phyloP scores from a whole-genome alignment of 2,888 invertebrate species.

The Laothoe populi region DNA sequence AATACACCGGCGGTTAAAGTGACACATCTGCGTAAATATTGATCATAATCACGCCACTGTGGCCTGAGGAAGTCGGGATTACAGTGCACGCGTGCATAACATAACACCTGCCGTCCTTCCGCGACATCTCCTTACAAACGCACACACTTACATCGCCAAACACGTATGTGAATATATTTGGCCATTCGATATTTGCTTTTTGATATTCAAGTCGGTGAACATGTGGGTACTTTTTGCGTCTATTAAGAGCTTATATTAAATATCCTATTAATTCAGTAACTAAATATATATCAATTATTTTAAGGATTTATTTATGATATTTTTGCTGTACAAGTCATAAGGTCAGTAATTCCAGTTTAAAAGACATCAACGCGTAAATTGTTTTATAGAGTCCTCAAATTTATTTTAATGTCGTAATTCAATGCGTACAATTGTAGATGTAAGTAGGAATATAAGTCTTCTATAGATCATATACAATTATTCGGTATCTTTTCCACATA shows the following conservation, averaged over 20 bases:
- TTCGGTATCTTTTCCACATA: too few species aligned
- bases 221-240: not conserved
- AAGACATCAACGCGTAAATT: constrained; percentile 78
- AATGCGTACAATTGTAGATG: too few species aligned
- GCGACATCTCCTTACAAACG: constrained; percentile 24
- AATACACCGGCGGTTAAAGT: constrained; percentile 58
- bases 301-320: not conserved
- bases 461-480: too few species aligned
- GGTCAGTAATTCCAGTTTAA: constrained; percentile 55
- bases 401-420: not conserved
- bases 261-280: not conserved
- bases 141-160: not conserved
- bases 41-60: constrained; percentile 72
- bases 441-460: too few species aligned
- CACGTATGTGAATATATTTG: constrained; percentile 5
- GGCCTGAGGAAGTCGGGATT: constrained; percentile 56
- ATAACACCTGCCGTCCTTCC: constrained; percentile 54
- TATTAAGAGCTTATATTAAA: not conserved
- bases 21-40: constrained; percentile 80
- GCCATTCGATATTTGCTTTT: constrained; percentile 12
- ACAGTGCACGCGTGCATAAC: constrained; percentile 59
- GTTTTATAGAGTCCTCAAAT: constrained; percentile 5
- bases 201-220: constrained; percentile 1
- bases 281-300: not conserved
- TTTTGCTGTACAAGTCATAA: not conserved